Percentiles rank a stretch among this genome's conserved stretches.
Evolutionary conservation across 2,113 vertebrate species (phyloP).

Genomic region (Eulemur rufifrons): DNA sequence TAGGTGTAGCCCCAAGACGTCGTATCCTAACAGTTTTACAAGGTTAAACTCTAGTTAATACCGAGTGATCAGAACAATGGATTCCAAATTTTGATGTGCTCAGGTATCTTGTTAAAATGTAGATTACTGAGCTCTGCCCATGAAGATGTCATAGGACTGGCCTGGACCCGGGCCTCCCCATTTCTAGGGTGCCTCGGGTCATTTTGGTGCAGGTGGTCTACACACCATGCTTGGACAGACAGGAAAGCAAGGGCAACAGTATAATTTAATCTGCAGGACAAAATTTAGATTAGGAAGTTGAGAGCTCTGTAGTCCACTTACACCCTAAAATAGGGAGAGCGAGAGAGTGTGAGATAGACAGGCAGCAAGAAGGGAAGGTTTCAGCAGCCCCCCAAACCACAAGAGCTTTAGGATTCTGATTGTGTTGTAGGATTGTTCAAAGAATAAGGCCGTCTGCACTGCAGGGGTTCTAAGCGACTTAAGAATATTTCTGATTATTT

Average conservation of each 20-base stretch:
- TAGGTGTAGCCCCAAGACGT: neutral
- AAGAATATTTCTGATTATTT: conserved; percentile 39
- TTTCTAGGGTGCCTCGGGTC: neutral
- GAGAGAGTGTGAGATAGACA: neutral
- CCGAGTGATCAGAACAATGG: neutral
- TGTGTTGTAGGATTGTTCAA: neutral
- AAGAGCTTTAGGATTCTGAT: neutral
- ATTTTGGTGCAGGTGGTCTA: neutral
- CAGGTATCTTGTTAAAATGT: neutral
- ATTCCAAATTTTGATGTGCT: neutral
- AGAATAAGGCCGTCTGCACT: neutral
- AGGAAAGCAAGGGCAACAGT: neutral
- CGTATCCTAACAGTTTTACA: neutral
- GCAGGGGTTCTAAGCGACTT: neutral
- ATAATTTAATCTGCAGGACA: conserved; percentile 16
- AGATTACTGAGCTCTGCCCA: neutral
- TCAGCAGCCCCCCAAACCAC: neutral
- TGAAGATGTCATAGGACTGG: neutral
- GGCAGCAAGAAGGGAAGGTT: neutral
- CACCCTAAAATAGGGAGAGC: neutral
- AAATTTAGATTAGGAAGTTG: neutral
- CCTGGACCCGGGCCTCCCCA: neutral
- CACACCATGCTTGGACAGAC: neutral
- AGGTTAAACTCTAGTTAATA: neutral
- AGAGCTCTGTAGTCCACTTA: neutral